Conservation (phyloP, 2,113 vertebrate genomes). For the Damaliscus lunatus region DNA sequence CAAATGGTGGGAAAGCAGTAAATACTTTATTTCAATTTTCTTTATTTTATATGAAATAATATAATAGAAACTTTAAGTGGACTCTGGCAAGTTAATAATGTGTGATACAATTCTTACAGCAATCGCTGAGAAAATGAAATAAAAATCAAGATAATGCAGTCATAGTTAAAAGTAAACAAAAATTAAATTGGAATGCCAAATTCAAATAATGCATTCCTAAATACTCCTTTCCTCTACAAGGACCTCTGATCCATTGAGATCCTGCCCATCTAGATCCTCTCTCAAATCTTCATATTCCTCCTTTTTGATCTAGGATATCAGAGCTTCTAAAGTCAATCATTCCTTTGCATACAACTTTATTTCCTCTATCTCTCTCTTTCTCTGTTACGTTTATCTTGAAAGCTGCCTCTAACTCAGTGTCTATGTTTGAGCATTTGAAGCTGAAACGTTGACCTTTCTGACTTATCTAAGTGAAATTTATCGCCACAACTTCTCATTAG, state of each 20-base stretch:
- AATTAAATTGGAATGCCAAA: neutral
- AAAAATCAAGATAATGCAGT: neutral
- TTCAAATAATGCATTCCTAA: neutral
- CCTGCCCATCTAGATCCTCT: neutral
- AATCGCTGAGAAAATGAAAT: neutral
- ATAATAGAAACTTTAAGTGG: neutral
- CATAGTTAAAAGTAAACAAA: neutral
- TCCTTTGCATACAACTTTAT: neutral
- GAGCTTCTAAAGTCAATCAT: neutral
- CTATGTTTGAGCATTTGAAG: neutral
- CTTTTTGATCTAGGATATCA: neutral
- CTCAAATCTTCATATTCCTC: neutral
- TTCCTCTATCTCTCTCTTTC: neutral
- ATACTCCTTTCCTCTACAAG: neutral
- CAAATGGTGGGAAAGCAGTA: neutral
- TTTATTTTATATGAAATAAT: neutral
- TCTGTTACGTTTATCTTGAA: neutral
- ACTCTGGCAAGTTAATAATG: neutral
- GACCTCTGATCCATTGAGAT: neutral
- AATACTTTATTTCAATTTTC: neutral
- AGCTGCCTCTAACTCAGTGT: neutral
- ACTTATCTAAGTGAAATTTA: neutral
- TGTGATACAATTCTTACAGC: neutral
- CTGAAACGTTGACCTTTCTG: neutral
- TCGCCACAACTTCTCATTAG: neutral